phyloP scores from a whole-genome alignment of 2,888 invertebrate species.

The Apomyelois bistriatella region DNA sequence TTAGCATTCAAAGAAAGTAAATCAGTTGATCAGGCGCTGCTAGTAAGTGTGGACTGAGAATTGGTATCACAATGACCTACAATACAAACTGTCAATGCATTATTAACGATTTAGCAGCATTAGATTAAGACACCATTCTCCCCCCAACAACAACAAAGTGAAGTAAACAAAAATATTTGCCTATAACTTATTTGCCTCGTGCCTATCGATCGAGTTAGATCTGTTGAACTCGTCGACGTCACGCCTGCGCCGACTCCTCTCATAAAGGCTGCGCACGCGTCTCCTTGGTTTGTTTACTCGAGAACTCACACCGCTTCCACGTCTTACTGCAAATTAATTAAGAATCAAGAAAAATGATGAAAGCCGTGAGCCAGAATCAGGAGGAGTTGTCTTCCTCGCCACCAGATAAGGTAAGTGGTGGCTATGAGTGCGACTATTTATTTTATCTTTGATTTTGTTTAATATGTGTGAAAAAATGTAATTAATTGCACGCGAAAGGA shows the following conservation, averaged over 20 bases:
- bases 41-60: too few species aligned
- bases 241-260: slow-evolving; percentile 11
- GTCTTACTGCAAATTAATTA: background rate
- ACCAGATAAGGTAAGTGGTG: slow-evolving; percentile 34
- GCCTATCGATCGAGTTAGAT: slow-evolving; percentile 1
- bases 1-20: too few species aligned
- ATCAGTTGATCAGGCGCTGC: too few species aligned
- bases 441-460: background rate
- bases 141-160: slow-evolving; percentile 2
- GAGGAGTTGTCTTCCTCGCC: slow-evolving; percentile 40
- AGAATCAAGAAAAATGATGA: slow-evolving; percentile 27
- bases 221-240: slow-evolving; percentile 21
- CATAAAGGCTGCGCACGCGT: slow-evolving; percentile 41
- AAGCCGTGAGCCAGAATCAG: slow-evolving; percentile 23
- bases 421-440: too few species aligned
- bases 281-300: slow-evolving; percentile 54
- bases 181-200: background rate
- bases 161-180: slow-evolving; percentile 10
- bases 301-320: background rate
- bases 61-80: too few species aligned
- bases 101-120: too few species aligned
- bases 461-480: too few species aligned
- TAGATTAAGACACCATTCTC: too few species aligned
- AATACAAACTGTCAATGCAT: too few species aligned
- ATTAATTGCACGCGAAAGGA: too few species aligned